phyloP scores from a whole-genome alignment of 2,113 vertebrate genomes.

The Ailuropoda melanoleuca region DNA sequence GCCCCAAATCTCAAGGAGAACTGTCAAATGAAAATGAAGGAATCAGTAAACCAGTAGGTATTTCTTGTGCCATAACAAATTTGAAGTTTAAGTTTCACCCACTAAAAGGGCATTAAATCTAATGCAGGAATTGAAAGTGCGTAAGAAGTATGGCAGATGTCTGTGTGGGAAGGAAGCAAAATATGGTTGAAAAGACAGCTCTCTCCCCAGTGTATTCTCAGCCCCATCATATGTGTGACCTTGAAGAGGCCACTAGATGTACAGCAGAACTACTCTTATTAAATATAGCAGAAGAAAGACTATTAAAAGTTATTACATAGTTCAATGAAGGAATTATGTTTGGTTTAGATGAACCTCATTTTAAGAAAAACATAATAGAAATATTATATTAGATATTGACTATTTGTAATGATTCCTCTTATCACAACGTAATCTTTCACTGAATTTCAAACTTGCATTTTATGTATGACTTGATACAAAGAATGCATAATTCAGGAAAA shows the following conservation, averaged over 20 bases:
- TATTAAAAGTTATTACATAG: not conserved
- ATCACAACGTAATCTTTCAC: not conserved
- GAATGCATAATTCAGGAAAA: not conserved
- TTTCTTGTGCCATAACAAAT: not conserved
- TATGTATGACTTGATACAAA: not conserved
- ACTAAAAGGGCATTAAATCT: not conserved
- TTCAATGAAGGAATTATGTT: not conserved
- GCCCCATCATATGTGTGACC: not conserved
- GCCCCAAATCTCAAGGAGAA: not conserved
- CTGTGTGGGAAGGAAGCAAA: constrained; percentile 25
- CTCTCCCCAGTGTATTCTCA: not conserved
- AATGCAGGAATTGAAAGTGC: constrained; percentile 6
- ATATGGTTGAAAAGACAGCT: not conserved
- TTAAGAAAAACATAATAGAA: not conserved
- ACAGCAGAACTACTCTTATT: not conserved
- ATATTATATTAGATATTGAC: not conserved
- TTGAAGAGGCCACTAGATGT: not conserved
- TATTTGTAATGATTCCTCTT: not conserved
- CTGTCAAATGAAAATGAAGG: not conserved
- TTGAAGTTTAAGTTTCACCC: not conserved
- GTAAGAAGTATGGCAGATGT: constrained; percentile 7
- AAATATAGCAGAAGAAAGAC: not conserved
- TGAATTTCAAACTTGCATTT: not conserved
- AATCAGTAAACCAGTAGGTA: not conserved
- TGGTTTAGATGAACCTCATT: not conserved